phyloP scores from a whole-genome alignment of 1,140 invertebrate genomes.

The Ceratina japonica region DNA sequence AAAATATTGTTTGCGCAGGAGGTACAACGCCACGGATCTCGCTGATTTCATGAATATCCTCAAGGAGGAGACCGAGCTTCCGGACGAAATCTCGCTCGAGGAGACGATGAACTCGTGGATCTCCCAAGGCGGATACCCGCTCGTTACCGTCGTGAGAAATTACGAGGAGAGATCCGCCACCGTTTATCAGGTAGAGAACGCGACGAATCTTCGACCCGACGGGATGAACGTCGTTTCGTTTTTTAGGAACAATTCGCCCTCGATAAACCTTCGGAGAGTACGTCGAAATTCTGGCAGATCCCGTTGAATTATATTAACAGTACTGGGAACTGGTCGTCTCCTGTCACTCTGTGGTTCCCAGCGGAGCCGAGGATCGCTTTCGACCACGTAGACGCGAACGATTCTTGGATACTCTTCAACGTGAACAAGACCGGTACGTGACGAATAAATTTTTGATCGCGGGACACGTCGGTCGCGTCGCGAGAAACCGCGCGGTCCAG shows the following conservation, averaged over 20 bases:
- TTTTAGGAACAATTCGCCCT: constrained; percentile 61
- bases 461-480: too few species aligned
- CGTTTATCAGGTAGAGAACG: constrained; percentile 77
- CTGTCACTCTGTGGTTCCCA: constrained; percentile 71
- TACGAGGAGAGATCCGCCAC: constrained; percentile 75
- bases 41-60: constrained; percentile 82
- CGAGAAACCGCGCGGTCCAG: too few species aligned
- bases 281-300: constrained; percentile 77
- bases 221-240: not conserved
- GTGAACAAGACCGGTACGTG: constrained; percentile 78
- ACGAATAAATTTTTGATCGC: not conserved
- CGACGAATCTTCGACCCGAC: not conserved
- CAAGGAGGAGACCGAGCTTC: constrained; percentile 76
- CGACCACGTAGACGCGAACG: constrained; percentile 51
- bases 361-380: constrained; percentile 60
- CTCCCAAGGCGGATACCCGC: constrained; percentile 83
- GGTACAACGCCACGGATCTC: constrained; percentile 81
- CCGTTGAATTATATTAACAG: constrained; percentile 79
- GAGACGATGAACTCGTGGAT: constrained; percentile 84
- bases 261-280: constrained; percentile 47
- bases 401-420: constrained; percentile 81
- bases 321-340: constrained; percentile 61
- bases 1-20: constrained; percentile 66
- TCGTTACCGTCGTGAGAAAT: constrained; percentile 81
- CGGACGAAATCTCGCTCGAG: constrained; percentile 71